Evolutionary conservation across 2,113 vertebrate genomes (phyloP), one percentile per base, ranked within the genome.

Genomic region (Capra hircus): DNA sequence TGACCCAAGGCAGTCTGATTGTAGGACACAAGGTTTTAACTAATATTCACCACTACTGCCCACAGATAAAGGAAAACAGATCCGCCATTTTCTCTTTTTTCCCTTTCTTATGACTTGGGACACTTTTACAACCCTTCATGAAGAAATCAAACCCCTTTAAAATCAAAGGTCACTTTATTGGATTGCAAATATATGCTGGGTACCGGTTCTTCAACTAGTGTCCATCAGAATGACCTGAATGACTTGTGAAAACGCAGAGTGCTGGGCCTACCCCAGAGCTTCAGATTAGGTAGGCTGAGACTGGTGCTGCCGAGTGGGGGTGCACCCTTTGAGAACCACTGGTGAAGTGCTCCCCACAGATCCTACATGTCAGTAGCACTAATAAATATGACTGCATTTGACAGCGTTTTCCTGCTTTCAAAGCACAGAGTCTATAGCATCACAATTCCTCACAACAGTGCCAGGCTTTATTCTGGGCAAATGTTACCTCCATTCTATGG

Each of bases 301-400:
- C 6, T 43, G n/a, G 17, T 3, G 57, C 19, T 50, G 13, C 25
- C 36, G 12, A n/a, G 11, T 0, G 4, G 21, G 48, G 28, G 2
- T 0, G 0, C 13, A 13, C 2, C 9, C 27, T 81, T 25, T n/a
- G 43, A 62, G 81, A 87, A 62, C 17, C 30, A 3, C 19, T 14
- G 45, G 19, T 17, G 15, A 74, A 6, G 19, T 7, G 1, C 33
- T 23, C 5, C 11, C 14, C 7, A 1, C 2, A 6, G 53, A 43
- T 11, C 16, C 27, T 33, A 1, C 2, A 25, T 11, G 52, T 55
- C 2, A 21, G 30, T 17, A 16, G 19, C 8, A 17, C 40, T 53
- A 8, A 5, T 28, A 40, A 43, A 53, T 17, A 13, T 6, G 64
- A 14, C 17, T 17, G 27, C 25, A 57, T n/a, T 57, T 13, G 13